Percentiles rank a stretch among this genome's conserved stretches.
phyloP scores from a whole-genome alignment of 2,113 vertebrate genomes.

The Poeciliopsis turrubarensis region DNA sequence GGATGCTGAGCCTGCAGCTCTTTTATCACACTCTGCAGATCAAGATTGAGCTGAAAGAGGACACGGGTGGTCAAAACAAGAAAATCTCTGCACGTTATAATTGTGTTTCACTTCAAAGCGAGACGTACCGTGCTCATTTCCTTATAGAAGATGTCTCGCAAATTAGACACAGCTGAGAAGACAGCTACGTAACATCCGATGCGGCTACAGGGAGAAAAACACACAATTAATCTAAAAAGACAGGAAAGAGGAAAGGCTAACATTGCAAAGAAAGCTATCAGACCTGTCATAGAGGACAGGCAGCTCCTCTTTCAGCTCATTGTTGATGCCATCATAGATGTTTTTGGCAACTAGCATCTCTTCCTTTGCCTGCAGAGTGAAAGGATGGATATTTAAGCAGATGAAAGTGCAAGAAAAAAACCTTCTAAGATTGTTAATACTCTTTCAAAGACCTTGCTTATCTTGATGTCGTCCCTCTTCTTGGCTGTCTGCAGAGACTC shows the following conservation, averaged over 20 bases:
- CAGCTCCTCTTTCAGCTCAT: constrained; percentile 88
- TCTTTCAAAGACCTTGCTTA: constrained; percentile 81
- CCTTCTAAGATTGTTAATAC: not conserved
- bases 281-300: constrained; percentile 87
- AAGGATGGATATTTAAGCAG: not conserved
- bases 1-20: constrained; percentile 92
- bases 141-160: constrained; percentile 90
- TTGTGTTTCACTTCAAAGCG: too few relatives aligned
- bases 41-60: constrained; percentile 84
- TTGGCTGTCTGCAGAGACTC: constrained; percentile 88
- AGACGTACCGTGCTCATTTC: constrained; percentile 88
- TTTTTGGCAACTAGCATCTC: constrained; percentile 84
- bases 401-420: not conserved
- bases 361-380: constrained; percentile 84
- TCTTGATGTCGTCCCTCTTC: constrained; percentile 92
- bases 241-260: not conserved
- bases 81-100: not conserved
- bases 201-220: constrained; percentile 79
- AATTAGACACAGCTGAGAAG: constrained; percentile 89
- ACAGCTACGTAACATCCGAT: constrained; percentile 91
- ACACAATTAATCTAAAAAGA: not conserved
- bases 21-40: constrained; percentile 88
- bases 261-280: not conserved
- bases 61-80: not conserved
- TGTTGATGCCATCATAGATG: constrained; percentile 90